Evolutionary conservation across 2,797 vertebrate genomes (phyloP).

Genomic region (Eleutherodactylus coqui): DNA sequence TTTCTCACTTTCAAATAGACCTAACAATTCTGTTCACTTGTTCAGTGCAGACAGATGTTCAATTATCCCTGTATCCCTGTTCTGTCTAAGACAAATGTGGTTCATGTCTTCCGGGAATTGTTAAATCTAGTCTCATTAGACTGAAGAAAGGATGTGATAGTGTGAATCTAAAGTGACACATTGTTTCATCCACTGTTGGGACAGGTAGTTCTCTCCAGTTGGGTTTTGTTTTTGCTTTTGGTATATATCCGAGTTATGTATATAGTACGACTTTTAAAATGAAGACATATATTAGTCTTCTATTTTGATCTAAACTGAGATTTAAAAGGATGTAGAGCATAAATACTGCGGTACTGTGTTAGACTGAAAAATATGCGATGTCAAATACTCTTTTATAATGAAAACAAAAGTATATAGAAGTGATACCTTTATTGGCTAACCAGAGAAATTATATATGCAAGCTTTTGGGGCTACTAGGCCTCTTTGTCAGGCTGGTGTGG

Average conservation of each 20-base stretch:
- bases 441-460: no score
- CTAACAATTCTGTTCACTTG: conserved; percentile 57
- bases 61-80: conserved; percentile 62
- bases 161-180: conserved; percentile 19
- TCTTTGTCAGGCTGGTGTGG: no score
- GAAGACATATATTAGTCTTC: not conserved
- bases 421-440: no score
- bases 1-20: conserved; percentile 51
- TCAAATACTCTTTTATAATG: no score
- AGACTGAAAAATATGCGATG: no score
- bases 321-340: no score
- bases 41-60: conserved; percentile 60
- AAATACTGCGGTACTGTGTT: no score
- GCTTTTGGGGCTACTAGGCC: no score
- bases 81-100: conserved; percentile 61
- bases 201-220: conserved; percentile 22
- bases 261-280: not conserved
- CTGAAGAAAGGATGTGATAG: conserved; percentile 47
- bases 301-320: no score
- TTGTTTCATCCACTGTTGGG: conserved; percentile 7
- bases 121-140: conserved; percentile 64
- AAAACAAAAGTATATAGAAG: no score
- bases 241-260: not conserved
- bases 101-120: conserved; percentile 60
- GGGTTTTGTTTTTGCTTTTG: conserved; percentile 7